Evolutionary conservation across 2,888 invertebrate species (phyloP), one percentile per base, ranked within the genome.

Genomic region (Epicampocera succincta): DNA sequence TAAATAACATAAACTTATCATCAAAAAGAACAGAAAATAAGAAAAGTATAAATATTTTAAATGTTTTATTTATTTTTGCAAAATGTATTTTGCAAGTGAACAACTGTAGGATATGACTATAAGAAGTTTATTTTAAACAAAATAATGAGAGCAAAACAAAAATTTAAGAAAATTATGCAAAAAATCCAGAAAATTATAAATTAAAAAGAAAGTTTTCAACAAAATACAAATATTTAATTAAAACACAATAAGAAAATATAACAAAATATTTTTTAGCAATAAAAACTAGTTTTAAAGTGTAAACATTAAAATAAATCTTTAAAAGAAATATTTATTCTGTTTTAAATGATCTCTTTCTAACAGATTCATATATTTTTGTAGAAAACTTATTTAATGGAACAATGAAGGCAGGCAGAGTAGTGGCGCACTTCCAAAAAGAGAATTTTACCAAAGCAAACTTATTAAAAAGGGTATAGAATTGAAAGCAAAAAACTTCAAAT

Each of bases 231-330:
- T 63, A 72, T 40, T 33, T 33, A 61, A 68, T 33, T 44, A 66
- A 75, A 50, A 52, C 15, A 9, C 33, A 68, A 33, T 33, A 68
- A 50, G 13, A 54, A 58, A 21, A 21, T 40, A 19, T 63, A 65
- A 40, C 48, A 60, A 68, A 68, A 58, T 58, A 52, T 68, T 66
- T 76, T 69, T 79, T 79, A 79, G 78, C 58, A 72, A 72, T 78
- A 78, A 78, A 33, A 33, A 72, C 21, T 66, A 78, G 66, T 65
- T 78, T 72, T 72, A 78, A 78, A 50, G 56, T 66, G 56, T 65
- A 77, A 71, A 61, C 17, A 69, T 21, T n/a, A 77, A 68, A 77
- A 77, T 77, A 77, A 77, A 77, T 71, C 25, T 54, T 63, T 56
- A 4, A 77, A 77, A 76, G 68, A 69, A 76, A 21, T 48, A 56